Percentiles rank a stretch among this genome's conserved stretches.
These are phyloP conservation scores for Platynereis dumerilii DNA, from an alignment of 2,888 invertebrate genomes.

Conservation along the genomic window DNA sequence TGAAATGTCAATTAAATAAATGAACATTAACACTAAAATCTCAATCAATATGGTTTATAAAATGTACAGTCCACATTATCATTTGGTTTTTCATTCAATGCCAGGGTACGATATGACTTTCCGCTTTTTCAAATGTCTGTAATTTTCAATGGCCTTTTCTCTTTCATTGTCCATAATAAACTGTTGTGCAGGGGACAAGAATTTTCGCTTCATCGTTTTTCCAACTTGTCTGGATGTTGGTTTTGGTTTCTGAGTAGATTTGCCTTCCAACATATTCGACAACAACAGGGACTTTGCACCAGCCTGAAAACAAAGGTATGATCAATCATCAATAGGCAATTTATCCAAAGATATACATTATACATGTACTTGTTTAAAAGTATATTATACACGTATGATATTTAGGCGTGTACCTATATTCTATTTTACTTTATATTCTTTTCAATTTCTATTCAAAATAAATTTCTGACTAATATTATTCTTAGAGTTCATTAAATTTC, in stretches of 20 bases:
- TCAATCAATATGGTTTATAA: no score
- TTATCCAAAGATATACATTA: background rate
- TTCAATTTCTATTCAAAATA: no score
- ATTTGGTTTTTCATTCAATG: no score
- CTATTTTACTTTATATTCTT: no score
- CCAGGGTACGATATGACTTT: constrained; percentile 5
- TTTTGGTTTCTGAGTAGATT: constrained; percentile 8
- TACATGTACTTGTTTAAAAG: no score
- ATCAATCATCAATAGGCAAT: background rate
- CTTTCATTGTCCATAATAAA: constrained; percentile 44
- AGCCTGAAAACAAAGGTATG: constrained; percentile 40
- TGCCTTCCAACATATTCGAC: constrained; percentile 41
- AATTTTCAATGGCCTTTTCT: constrained; percentile 45
- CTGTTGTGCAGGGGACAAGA: constrained; percentile 45
- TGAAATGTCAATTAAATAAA: no score
- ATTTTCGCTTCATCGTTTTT: constrained; percentile 46
- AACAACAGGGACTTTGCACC: constrained; percentile 44
- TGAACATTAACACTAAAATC: no score
- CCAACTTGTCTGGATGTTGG: constrained; percentile 36
- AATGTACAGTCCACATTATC: no score
- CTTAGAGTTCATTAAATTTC: no score
- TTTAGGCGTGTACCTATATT: no score
- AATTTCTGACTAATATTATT: no score
- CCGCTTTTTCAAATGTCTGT: constrained; percentile 46
- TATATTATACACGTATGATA: no score